These are phyloP conservation scores for Philotrypesis tridentata DNA, from an alignment of 1,140 invertebrate species.

Conservation along the genomic window DNA sequence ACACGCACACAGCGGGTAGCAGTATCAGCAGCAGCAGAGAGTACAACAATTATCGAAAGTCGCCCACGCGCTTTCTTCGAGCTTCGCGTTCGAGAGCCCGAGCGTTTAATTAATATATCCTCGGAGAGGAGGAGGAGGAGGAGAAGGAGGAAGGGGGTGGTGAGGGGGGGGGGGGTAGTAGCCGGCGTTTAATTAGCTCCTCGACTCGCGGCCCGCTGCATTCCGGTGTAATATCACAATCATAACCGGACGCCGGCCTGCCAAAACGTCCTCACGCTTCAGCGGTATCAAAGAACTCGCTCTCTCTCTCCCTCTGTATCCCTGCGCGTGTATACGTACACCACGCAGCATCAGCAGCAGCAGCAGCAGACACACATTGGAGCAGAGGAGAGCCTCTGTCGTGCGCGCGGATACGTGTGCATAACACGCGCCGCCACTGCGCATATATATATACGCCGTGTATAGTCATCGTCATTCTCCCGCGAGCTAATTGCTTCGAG, in stretches of 20 bases:
- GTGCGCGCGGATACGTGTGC: background rate
- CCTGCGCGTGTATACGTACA: background rate
- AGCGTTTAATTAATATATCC: slow-evolving; percentile 43
- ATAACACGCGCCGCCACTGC: slow-evolving; percentile 38
- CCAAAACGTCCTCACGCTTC: slow-evolving; percentile 63
- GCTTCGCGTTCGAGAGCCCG: background rate
- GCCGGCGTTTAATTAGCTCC: slow-evolving; percentile 31
- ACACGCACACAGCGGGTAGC: too few relatives aligned
- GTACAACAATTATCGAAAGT: slow-evolving; percentile 24
- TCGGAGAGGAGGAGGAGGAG: background rate
- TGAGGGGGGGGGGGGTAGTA: background rate
- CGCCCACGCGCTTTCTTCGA: background rate
- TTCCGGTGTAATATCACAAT: slow-evolving; percentile 44
- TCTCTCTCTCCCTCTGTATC: background rate
- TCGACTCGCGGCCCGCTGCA: slow-evolving; percentile 16
- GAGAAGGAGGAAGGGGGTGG: background rate
- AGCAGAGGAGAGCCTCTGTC: background rate
- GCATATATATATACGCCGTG: slow-evolving; percentile 49
- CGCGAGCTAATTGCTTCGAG: slow-evolving; percentile 30
- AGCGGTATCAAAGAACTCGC: slow-evolving; percentile 67
- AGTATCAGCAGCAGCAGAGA: background rate
- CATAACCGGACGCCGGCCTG: slow-evolving; percentile 29
- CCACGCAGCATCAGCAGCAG: too few relatives aligned
- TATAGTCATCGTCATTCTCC: slow-evolving; percentile 42
- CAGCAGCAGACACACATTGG: too few relatives aligned